Percentiles rank a stretch among this genome's conserved stretches.
Conservation (phyloP, 2,888 invertebrate species). For the Troilus luridus region DNA sequence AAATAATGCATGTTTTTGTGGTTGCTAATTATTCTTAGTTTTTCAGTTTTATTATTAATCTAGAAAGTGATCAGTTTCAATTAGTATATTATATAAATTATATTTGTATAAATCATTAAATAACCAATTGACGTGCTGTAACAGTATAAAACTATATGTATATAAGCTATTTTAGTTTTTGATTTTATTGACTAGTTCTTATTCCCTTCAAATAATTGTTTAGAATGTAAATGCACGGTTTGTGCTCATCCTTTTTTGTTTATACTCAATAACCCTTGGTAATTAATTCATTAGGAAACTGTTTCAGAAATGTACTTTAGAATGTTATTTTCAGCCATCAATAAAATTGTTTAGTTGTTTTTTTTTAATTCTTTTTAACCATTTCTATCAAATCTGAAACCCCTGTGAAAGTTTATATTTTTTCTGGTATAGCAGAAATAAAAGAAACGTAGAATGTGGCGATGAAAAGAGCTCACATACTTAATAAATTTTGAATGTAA, state of each 20-base stretch:
- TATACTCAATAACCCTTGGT: neutral
- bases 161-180: neutral
- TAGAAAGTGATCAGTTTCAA: neutral
- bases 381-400: neutral
- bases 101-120: neutral
- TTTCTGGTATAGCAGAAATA: too few relatives aligned
- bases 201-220: neutral
- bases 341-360: conserved; percentile 40
- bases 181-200: conserved; percentile 14
- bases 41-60: neutral
- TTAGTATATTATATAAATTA: neutral
- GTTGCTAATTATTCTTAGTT: neutral
- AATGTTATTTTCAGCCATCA: neutral
- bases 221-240: neutral
- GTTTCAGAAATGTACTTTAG: neutral
- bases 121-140: neutral
- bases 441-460: too few relatives aligned
- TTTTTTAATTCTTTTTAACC: neutral
- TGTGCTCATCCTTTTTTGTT: neutral
- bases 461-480: too few relatives aligned
- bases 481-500: too few relatives aligned
- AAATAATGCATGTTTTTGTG: neutral
- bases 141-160: neutral
- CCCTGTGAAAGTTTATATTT: too few relatives aligned
- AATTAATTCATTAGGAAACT: neutral